These are phyloP conservation scores for Eilema depressum DNA, from an alignment of 2,888 invertebrate species.

Conservation along the genomic window DNA sequence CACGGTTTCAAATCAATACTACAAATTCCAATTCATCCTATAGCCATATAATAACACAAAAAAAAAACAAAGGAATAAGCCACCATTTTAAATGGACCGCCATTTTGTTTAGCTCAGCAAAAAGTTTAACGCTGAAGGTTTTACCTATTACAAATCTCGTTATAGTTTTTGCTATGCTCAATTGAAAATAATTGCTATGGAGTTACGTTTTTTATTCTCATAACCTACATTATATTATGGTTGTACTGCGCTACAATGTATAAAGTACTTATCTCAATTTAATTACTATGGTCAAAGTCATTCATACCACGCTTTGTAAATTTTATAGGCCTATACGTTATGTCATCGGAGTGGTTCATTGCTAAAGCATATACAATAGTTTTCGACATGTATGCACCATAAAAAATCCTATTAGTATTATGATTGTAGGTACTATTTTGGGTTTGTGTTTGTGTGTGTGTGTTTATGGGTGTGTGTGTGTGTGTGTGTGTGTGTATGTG, in stretches of 20 bases:
- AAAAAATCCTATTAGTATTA: background rate
- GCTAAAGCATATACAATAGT: background rate
- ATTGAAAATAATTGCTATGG: background rate
- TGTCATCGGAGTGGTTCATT: slow-evolving; percentile 1
- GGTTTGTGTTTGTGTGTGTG: too few relatives aligned
- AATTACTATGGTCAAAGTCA: background rate
- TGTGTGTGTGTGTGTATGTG: too few relatives aligned
- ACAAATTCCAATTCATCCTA: background rate
- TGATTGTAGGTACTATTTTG: background rate
- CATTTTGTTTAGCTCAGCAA: background rate
- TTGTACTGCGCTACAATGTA: background rate
- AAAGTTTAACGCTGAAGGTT: background rate
- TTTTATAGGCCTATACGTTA: background rate
- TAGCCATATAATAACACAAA: background rate
- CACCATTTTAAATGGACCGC: background rate
- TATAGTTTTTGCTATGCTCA: slow-evolving; percentile 9
- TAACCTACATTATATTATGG: slow-evolving; percentile 8
- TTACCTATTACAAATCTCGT: slow-evolving; percentile 3
- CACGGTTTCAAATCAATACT: background rate
- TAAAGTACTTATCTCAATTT: background rate
- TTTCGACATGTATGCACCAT: background rate
- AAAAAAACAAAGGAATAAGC: background rate
- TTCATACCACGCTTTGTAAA: background rate
- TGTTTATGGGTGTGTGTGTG: too few relatives aligned
- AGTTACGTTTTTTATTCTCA: slow-evolving; percentile 11